These are phyloP conservation scores for Ips typographus DNA, from an alignment of 1,140 invertebrate genomes.

Conservation along the genomic window DNA sequence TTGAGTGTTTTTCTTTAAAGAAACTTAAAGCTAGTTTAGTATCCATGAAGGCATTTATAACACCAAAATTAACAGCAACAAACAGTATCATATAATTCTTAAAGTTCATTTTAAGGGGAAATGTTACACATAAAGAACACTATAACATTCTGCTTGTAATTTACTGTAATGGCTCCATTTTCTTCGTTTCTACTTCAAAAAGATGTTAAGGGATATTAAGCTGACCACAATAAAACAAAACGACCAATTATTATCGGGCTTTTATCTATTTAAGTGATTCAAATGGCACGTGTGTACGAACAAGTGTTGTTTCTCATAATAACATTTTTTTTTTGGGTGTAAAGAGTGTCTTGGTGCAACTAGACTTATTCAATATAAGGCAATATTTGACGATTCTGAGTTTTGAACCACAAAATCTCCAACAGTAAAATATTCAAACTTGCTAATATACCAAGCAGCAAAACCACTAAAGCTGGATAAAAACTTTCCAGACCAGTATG, in stretches of 20 bases:
- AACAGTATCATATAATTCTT: not conserved
- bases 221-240: too few species aligned
- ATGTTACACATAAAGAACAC: too few species aligned
- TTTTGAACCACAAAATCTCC: constrained; percentile 11
- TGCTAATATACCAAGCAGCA: constrained; percentile 35
- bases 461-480: constrained; percentile 39
- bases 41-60: not conserved
- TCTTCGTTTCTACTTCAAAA: too few species aligned
- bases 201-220: too few species aligned
- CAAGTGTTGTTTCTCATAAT: too few species aligned
- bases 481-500: constrained; percentile 39
- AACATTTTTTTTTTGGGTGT: too few species aligned
- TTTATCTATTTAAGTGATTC: too few species aligned
- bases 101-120: not conserved
- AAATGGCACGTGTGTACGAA: too few species aligned
- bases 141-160: too few species aligned
- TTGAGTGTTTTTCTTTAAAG: not conserved
- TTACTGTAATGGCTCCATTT: too few species aligned
- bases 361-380: not conserved
- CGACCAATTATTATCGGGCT: too few species aligned
- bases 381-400: not conserved
- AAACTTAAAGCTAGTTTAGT: not conserved
- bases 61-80: not conserved
- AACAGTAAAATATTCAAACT: constrained; percentile 36
- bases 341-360: too few species aligned